Percentiles rank a stretch among this genome's conserved stretches.
These are phyloP conservation scores for Nothoprocta pentlandii DNA, from an alignment of 2,113 vertebrate genomes.

Conservation along the genomic window DNA sequence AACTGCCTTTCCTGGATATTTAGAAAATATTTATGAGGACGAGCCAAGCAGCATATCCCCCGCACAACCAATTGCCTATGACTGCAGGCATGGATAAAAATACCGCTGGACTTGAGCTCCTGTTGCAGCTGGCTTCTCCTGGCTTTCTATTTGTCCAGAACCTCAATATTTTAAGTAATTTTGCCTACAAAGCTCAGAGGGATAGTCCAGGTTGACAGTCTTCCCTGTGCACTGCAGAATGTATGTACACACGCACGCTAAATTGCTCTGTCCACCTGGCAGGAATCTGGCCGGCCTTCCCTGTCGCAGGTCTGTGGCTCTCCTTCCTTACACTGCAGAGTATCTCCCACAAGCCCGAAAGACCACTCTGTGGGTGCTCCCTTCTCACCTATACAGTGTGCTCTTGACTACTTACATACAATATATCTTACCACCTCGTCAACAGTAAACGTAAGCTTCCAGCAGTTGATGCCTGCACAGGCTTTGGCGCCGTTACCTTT, in stretches of 20 bases:
- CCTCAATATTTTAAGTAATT: not conserved
- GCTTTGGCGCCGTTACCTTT: not conserved
- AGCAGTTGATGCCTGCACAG: not conserved
- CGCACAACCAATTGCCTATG: not conserved
- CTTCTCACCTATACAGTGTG: not conserved
- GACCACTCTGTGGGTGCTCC: not conserved
- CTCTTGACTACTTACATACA: not conserved
- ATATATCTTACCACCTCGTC: not conserved
- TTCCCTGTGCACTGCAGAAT: not conserved
- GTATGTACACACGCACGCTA: accelerated
- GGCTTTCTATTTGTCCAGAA: not conserved
- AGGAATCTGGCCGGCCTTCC: not conserved
- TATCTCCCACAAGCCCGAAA: not conserved
- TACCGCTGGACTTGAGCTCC: not conserved
- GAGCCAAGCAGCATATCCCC: not conserved
- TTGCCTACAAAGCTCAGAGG: not conserved
- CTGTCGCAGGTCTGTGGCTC: not conserved
- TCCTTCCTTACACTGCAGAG: not conserved
- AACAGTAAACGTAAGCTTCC: not conserved
- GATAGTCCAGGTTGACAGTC: not conserved
- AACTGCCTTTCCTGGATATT: not conserved
- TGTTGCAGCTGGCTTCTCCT: not conserved
- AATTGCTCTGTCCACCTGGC: not conserved
- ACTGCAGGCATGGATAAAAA: not conserved
- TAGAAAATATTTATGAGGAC: not conserved